Base-by-base conservation (phyloP, 2,888 invertebrate genomes). In the Aplocera efformata region DNA sequence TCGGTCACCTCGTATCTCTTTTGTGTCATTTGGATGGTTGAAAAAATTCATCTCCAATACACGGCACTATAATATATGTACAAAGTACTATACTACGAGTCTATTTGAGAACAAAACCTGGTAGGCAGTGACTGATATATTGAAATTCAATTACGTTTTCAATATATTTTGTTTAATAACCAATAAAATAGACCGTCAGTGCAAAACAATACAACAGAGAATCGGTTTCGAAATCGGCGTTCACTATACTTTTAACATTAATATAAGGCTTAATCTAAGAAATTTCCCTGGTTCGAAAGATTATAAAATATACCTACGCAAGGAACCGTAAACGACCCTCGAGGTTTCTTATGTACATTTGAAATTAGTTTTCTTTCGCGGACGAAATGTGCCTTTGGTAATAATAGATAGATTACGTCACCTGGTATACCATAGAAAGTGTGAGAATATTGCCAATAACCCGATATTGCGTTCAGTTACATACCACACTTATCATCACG, bases 311-410 rank as follows among this genome's bases (percentile, higher is more conserved):
- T 5, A 17, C 13, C 13, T 17, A 17, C 5, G n/a, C n/a, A n/a
- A n/a, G 2, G 10, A 17, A 30, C 10, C 27, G 23, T 24, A 24
- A 28, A 9, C 23, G n/a, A 29, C 10, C 13, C 17, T 25, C 9
- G 22, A 31, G 29, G 9, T 30, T 13, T 13, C 25, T 8, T 24
- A n/a, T 27, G 63, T 67, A 70, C 62, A 66, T 57, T 61, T 60
- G 63, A 72, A 76, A 79, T 77, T 74, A 73, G 69, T 73, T 76
- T 76, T 64, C 67, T 64, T 63, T 62, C 59, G 57, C 46, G 61
- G 59, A 17, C 32, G 10, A 22, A 28, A 35, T 23, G n/a, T 32
- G 32, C 30, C 27, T 10, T 37, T 29, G 8, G 13, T 53, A 42
- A 42, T 52, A 52, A 49, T 54, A 53, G 48, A 57, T 55, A n/a